A percentile compares a stretch with the other conserved stretches of the same genome.
Evolutionary conservation across 2,113 vertebrate species (phyloP).

Genomic region (Cnemophilus loriae): DNA sequence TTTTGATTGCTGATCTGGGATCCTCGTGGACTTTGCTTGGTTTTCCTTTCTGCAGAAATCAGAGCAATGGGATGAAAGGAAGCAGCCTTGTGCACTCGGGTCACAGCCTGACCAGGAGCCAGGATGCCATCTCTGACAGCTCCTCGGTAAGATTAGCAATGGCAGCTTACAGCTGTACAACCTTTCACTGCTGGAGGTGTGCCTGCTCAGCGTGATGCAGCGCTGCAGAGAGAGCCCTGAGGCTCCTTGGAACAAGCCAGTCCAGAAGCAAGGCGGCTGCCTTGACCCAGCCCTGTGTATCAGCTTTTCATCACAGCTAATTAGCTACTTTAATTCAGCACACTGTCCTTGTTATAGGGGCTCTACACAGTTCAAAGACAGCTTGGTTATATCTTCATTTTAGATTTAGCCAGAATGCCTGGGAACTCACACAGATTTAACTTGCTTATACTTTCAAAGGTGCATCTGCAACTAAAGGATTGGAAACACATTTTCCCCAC

Average conservation of each 20-base stretch:
- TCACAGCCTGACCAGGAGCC: background rate
- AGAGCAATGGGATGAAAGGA: background rate
- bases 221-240: background rate
- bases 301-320: background rate
- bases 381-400: background rate
- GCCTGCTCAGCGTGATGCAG: background rate
- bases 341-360: background rate
- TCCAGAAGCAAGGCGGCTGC: background rate
- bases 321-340: background rate
- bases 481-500: background rate
- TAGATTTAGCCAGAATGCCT: background rate
- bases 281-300: background rate
- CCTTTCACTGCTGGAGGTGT: background rate
- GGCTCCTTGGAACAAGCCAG: background rate
- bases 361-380: background rate
- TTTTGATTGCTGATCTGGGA: background rate
- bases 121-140: background rate
- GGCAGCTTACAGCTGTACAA: background rate
- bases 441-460: background rate
- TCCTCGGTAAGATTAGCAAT: background rate
- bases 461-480: background rate
- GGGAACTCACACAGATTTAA: background rate
- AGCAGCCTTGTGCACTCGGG: background rate
- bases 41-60: background rate
- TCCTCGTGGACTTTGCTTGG: background rate